Conservation (phyloP, 2,113 vertebrate genomes). For the Xenopus laevis region DNA sequence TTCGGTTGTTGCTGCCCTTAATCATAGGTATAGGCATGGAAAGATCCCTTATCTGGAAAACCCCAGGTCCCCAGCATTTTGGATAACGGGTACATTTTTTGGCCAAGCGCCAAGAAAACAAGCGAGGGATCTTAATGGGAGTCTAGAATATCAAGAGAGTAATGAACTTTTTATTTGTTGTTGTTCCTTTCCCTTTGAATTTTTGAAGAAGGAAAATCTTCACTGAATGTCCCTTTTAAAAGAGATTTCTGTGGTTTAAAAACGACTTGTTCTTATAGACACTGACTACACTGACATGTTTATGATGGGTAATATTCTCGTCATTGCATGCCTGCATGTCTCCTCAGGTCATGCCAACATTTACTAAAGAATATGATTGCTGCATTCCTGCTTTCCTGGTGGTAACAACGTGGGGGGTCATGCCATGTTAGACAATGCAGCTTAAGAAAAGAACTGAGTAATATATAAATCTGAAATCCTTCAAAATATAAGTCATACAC, state of each 20-base stretch:
- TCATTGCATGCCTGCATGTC: conserved; percentile 19
- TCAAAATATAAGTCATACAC: background rate
- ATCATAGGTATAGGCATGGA: too few relatives aligned
- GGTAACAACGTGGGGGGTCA: conserved; percentile 37
- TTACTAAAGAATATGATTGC: conserved; percentile 9
- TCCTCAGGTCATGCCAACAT: conserved; percentile 16
- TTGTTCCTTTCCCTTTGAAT: too few relatives aligned
- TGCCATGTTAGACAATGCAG: conserved; percentile 1
- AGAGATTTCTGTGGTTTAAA: background rate
- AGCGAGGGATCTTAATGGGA: too few relatives aligned
- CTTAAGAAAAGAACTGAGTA: background rate
- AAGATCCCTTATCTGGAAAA: too few relatives aligned
- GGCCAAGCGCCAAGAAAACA: too few relatives aligned
- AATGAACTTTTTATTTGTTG: too few relatives aligned
- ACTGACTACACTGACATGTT: background rate
- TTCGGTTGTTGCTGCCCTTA: too few relatives aligned
- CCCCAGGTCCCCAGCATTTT: too few relatives aligned
- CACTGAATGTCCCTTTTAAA: too few relatives aligned
- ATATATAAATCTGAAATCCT: background rate
- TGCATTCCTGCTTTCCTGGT: conserved; percentile 16
- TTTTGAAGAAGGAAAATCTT: too few relatives aligned
- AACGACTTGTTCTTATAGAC: background rate
- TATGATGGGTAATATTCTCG: conserved; percentile 7
- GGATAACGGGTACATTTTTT: too few relatives aligned
- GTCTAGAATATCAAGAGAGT: too few relatives aligned